A percentile compares a stretch with the other conserved stretches of the same genome.
phyloP scores from a whole-genome alignment of 2,888 invertebrate species.

The Oscheius sp. region DNA sequence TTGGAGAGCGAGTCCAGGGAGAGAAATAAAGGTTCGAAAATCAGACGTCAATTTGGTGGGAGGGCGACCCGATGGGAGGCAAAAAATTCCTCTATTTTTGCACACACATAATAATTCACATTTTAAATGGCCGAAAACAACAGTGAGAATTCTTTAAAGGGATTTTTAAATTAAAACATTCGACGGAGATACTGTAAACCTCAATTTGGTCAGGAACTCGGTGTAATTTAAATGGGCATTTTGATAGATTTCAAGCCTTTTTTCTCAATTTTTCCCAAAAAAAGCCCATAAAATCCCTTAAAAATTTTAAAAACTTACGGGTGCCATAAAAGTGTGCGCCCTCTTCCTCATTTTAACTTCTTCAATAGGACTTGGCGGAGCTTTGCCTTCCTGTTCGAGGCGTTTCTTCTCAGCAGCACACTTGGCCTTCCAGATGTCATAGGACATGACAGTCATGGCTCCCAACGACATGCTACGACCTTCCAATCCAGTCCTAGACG shows the following conservation, averaged over 20 bases:
- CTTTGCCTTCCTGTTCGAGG: constrained; percentile 42
- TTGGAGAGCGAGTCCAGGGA: too few species aligned
- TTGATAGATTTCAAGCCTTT: not conserved
- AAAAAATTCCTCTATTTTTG: not conserved
- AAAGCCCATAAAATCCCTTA: too few species aligned
- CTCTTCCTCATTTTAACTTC: constrained; percentile 42
- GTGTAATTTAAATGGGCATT: not conserved
- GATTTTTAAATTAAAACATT: too few species aligned
- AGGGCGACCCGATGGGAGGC: too few species aligned
- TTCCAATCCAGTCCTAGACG: constrained; percentile 45
- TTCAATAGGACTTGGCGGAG: not conserved
- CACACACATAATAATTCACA: not conserved
- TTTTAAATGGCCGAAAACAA: too few species aligned
- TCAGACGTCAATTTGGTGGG: not conserved
- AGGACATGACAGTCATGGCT: constrained; percentile 63
- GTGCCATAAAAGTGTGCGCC: constrained; percentile 53
- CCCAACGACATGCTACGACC: constrained; percentile 54
- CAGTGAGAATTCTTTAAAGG: not conserved
- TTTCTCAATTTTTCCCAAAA: too few species aligned
- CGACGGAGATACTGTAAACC: too few species aligned
- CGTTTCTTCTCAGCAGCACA: constrained; percentile 56
- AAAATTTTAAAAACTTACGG: constrained; percentile 35
- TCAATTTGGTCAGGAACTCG: not conserved
- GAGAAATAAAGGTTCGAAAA: constrained; percentile 11
- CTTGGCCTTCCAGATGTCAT: constrained; percentile 63